Conservation (phyloP, 2,797 vertebrate species). For the Aotus griseimembra region DNA sequence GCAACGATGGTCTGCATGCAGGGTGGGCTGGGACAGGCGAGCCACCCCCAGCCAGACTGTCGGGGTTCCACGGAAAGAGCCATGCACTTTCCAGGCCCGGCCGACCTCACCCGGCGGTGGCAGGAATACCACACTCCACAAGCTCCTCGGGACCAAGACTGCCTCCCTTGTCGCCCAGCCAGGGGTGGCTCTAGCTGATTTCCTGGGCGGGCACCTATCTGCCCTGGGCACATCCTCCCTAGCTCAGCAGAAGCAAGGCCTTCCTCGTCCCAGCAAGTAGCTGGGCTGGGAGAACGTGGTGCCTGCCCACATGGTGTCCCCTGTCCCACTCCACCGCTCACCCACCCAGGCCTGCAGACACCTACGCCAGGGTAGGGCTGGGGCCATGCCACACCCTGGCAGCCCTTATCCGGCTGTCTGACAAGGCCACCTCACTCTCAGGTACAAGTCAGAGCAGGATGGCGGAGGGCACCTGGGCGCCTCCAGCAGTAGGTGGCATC, state of each 20-base stretch:
- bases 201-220: neutral
- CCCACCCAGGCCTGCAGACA: neutral
- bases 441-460: neutral
- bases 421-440: accelerated
- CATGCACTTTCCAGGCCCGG: neutral
- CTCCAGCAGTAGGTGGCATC: neutral
- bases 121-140: neutral
- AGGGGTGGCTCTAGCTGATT: neutral
- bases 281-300: accelerated
- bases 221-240: accelerated
- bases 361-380: neutral
- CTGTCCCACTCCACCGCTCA: neutral
- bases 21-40: neutral
- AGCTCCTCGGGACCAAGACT: neutral
- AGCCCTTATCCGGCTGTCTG: neutral
- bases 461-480: neutral
- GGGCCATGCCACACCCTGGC: neutral
- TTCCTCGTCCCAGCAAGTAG: neutral
- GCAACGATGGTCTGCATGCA: neutral
- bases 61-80: neutral
- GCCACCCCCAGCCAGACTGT: accelerated
- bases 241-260: neutral
- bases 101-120: neutral
- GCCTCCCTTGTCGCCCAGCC: neutral
- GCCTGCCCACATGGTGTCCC: accelerated